Evolutionary conservation across 2,888 invertebrate species (phyloP), one percentile per base, ranked within the genome.

Genomic region (Syritta pipiens): DNA sequence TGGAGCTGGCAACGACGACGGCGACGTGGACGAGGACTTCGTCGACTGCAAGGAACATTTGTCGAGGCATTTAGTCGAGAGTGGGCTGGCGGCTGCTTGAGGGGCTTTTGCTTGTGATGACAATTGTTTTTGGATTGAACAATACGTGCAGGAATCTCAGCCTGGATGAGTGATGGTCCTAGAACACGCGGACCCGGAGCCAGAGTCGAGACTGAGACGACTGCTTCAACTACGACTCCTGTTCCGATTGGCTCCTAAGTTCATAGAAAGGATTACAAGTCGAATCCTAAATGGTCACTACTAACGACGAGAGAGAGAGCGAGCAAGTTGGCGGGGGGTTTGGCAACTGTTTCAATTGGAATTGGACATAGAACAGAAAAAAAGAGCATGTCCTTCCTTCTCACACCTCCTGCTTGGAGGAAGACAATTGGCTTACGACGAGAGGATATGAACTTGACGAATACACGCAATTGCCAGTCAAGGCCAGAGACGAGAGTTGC

Each of bases 31-130:
- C 30, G 32, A 35, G 53, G 53, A 37, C 37, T 14, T 14, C 37
- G 17, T 7, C 19, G 37, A 37, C 14, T 37, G 37, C 17, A 67
- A 59, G 49, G 55, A 79, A 79, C 74, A 74, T 74, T 79, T 72
- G 79, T 79, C 60, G 67, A 74, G 62, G 79, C 79, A 72, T 79
- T 79, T 79, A 68, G 72, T 74, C 49, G 37, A 68, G 74, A 57
- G n/a, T n/a, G n/a, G n/a, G n/a, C n/a, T n/a, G n/a, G n/a, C n/a
- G n/a, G n/a, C n/a, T n/a, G n/a, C n/a, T n/a, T n/a, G n/a, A 37
- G 19, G 19, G 37, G 67, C 49, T 48, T 35, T 67, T 51, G 62
- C 79, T 69, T 55, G 72, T 26, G 77, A 72, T 72, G 79, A 79
- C 74, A 74, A 79, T 79, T 79, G 79, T 68, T 79, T 74, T 79